Evolutionary conservation across 2,113 vertebrate species (phyloP).

Genomic region (Rhodinocichla rosea): DNA sequence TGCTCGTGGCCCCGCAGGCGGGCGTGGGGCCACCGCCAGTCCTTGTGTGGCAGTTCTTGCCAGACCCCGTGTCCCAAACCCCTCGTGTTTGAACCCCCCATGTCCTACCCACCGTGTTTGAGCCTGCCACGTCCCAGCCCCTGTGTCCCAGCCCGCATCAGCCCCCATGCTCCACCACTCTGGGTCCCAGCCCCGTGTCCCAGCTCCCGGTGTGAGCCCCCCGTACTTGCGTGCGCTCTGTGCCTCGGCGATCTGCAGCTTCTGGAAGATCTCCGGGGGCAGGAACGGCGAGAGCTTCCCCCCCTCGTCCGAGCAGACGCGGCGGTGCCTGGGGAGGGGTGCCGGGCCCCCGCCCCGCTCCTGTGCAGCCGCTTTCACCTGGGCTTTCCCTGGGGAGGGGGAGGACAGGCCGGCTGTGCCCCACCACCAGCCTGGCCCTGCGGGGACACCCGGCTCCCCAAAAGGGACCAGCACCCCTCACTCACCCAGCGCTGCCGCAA

Average conservation of each 20-base stretch:
- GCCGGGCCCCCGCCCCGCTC: not conserved
- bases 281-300: constrained; percentile 78
- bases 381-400: constrained; percentile 47
- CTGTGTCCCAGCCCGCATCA: not conserved
- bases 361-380: not conserved
- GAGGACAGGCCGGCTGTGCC: not conserved
- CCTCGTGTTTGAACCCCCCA: not conserved
- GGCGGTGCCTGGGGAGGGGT: constrained; percentile 67
- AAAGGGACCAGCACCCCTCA: rapidly evolving
- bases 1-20: rapidly evolving
- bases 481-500: constrained; percentile 74
- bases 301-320: constrained; percentile 80
- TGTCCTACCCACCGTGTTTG: not conserved
- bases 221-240: constrained; percentile 81
- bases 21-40: rapidly evolving
- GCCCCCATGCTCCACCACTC: not conserved
- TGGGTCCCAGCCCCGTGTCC: not conserved
- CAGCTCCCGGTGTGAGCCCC: not conserved
- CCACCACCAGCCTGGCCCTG: not conserved
- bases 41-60: not conserved
- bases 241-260: constrained; percentile 77
- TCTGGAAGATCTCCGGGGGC: constrained; percentile 90
- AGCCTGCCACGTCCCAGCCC: not conserved
- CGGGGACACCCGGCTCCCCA: not conserved
- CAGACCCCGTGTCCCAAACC: rapidly evolving